These are phyloP conservation scores for Hydropotes inermis DNA, from an alignment of 2,113 vertebrate species.

Conservation along the genomic window DNA sequence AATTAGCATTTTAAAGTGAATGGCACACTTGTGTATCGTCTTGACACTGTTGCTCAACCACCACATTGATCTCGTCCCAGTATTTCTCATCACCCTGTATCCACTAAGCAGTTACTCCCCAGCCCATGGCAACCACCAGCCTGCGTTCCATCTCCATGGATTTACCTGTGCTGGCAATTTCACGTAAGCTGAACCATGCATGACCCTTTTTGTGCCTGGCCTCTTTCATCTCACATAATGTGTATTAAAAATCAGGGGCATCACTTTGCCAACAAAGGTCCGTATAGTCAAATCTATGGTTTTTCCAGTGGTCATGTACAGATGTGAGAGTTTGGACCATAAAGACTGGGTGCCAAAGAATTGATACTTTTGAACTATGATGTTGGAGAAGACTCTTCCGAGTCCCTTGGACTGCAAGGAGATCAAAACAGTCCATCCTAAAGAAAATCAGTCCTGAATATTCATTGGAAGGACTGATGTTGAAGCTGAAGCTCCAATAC, in stretches of 20 bases:
- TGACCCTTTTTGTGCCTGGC: not conserved
- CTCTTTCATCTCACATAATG: not conserved
- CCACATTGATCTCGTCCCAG: not conserved
- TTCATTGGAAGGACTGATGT: not conserved
- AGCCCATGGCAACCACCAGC: not conserved
- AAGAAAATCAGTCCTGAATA: not conserved
- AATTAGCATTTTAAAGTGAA: not conserved
- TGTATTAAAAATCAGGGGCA: not conserved
- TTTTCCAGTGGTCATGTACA: not conserved
- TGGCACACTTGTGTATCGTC: rapidly evolving
- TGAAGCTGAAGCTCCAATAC: not conserved
- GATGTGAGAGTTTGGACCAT: not conserved
- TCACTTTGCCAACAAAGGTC: not conserved
- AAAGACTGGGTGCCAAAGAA: not conserved
- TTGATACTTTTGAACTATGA: not conserved
- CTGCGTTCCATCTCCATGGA: not conserved
- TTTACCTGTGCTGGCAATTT: not conserved
- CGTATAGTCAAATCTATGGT: not conserved
- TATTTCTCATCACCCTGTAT: not conserved
- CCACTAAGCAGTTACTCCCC: not conserved
- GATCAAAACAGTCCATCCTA: not conserved
- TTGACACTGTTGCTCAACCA: not conserved
- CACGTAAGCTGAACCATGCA: not conserved
- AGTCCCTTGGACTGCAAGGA: not conserved
- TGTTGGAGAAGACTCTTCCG: not conserved